These are phyloP conservation scores for Mnemiopsis leidyi DNA, from an alignment of 37 sponge, comb jelly and placozoan species.

Conservation along the genomic window DNA sequence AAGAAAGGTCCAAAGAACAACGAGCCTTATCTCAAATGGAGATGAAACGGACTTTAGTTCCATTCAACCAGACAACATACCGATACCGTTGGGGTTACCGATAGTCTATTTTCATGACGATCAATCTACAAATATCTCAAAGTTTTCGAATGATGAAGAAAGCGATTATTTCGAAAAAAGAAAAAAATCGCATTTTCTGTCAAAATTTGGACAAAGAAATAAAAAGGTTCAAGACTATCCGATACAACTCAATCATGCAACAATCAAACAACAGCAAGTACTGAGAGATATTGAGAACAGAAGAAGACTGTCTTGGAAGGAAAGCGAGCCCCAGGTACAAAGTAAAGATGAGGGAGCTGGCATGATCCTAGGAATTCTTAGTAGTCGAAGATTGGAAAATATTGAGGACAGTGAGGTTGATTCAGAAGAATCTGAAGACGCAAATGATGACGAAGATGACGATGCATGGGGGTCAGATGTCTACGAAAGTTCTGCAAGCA, in stretches of 20 bases:
- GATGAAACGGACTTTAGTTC: background rate
- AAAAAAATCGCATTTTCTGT: background rate
- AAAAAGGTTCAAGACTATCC: background rate
- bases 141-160: background rate
- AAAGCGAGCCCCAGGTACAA: background rate
- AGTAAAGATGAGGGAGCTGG: background rate
- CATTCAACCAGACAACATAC: background rate
- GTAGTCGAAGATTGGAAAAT: background rate
- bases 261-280: background rate
- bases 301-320: background rate
- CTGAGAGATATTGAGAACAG: background rate
- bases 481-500: background rate
- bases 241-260: background rate
- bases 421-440: background rate
- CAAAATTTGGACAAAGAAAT: background rate
- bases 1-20: too few species aligned
- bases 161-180: background rate
- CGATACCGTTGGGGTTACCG: background rate
- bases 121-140: background rate
- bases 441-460: background rate
- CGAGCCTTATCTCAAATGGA: background rate
- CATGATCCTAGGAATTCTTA: background rate
- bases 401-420: background rate
- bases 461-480: background rate
- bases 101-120: background rate